Evolutionary conservation across 2,888 invertebrate species (phyloP).

Genomic region (Epistrophe eligans): DNA sequence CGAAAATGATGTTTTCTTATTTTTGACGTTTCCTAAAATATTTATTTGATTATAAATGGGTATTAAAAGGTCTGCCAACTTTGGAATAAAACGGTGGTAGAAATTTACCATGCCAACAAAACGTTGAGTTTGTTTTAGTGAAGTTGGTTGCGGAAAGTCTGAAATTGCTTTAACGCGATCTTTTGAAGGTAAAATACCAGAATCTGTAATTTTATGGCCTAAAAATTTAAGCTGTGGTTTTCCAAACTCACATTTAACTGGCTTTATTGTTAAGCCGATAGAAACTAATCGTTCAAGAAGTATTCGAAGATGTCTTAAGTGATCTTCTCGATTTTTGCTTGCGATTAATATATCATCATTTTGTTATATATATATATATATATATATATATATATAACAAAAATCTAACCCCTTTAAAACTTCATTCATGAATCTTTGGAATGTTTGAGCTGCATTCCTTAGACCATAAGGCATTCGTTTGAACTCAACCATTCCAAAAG

Average conservation of each 20-base stretch:
- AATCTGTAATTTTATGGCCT: constrained; percentile 11
- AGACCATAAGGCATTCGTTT: neutral
- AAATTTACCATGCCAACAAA: constrained; percentile 22
- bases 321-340: neutral
- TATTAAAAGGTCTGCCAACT: neutral
- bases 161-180: neutral
- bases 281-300: neutral
- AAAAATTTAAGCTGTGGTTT: constrained; percentile 16
- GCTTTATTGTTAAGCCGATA: constrained; percentile 22
- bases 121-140: constrained; percentile 32
- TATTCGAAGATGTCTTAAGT: neutral
- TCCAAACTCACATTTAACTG: constrained; percentile 9
- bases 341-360: constrained; percentile 10
- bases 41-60: constrained; percentile 3
- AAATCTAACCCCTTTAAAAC: neutral
- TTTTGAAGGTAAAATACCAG: neutral
- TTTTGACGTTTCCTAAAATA: neutral
- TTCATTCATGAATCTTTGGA: neutral
- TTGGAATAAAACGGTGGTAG: constrained; percentile 17
- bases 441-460: neutral
- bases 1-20: neutral
- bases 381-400: constrained; percentile 38
- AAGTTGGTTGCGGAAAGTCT: neutral
- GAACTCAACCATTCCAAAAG: neutral
- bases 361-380: too few species aligned